phyloP scores from a whole-genome alignment of 2,113 vertebrate genomes.

The human region GRCh38 chr14:66748501-66749000 shows the following conservation, averaged over 20 bases:
- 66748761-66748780: neutral
- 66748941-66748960: neutral
- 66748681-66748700: neutral
- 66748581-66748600: neutral
- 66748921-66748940: neutral
- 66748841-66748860: neutral
- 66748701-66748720: neutral
- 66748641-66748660: neutral
- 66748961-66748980: neutral
- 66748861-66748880: neutral
- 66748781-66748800: neutral
- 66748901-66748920: neutral
- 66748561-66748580: neutral
- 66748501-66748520: neutral
- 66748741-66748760: neutral
- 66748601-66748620: neutral
- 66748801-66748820: neutral
- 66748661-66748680: neutral
- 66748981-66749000: neutral
- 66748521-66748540: neutral
- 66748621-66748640: neutral
- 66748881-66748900: neutral
- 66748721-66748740: neutral
- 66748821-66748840: neutral
- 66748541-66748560: neutral